These are phyloP conservation scores for Odocoileus hemionus DNA, from an alignment of 2,113 vertebrate genomes.

Conservation along the genomic window DNA sequence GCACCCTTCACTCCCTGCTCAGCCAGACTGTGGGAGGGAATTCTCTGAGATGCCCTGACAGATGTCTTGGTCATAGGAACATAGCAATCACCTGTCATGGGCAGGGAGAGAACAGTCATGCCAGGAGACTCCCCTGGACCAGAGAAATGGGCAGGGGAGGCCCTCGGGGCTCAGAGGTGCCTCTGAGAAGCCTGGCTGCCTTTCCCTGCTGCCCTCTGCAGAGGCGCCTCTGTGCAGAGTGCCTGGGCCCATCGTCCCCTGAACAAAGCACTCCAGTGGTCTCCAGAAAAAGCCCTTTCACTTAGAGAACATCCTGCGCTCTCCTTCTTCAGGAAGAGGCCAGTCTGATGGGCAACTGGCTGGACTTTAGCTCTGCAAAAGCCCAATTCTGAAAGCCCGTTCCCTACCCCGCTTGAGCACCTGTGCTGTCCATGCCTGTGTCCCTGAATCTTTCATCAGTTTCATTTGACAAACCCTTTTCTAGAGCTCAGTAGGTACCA, in stretches of 20 bases:
- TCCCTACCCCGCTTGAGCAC: not conserved
- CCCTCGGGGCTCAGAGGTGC: accelerated
- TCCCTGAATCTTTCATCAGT: not conserved
- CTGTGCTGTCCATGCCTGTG: not conserved
- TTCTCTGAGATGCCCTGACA: not conserved
- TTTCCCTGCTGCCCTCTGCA: not conserved
- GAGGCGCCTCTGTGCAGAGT: not conserved
- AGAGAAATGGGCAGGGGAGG: not conserved
- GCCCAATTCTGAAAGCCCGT: not conserved
- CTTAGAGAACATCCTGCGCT: not conserved
- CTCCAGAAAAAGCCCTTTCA: not conserved
- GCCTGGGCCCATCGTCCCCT: not conserved
- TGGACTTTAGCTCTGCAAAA: not conserved
- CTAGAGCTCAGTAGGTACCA: not conserved
- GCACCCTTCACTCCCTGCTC: not conserved
- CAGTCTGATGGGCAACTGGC: not conserved
- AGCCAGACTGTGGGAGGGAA: not conserved
- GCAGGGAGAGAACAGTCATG: not conserved
- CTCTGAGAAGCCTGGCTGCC: too few relatives aligned
- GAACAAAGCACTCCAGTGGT: not conserved
- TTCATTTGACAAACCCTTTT: not conserved
- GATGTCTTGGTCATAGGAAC: not conserved
- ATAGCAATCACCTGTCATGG: not conserved
- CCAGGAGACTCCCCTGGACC: not conserved
- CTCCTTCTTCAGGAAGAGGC: not conserved